Base-by-base conservation (phyloP, 2,113 vertebrate genomes). In the Clupea harengus region DNA sequence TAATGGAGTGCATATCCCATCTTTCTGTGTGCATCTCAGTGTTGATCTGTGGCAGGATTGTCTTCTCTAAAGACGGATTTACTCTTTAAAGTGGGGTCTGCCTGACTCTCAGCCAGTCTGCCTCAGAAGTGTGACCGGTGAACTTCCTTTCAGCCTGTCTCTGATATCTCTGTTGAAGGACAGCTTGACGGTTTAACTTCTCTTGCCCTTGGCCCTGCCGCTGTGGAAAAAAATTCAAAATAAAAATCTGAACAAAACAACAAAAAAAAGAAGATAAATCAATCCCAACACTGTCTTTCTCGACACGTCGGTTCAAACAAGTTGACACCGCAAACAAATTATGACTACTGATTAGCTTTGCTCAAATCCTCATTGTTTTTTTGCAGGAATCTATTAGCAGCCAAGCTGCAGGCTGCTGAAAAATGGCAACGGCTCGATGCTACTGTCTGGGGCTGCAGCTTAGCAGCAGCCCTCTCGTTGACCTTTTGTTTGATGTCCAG, bases 401-500 rank as follows among this genome's bases (percentile, higher is more conserved):
- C 32, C 28, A 78, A 5, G 32, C 72, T 78, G 72, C 32, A 13
- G 28, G 28, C 20, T 60, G 54, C 20, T 60, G 18, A 22, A 20
- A 60, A 60, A 60, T 22, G 20, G 54, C 54, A 60, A 60, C 20
- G 54, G 18, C 18, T 6, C 54, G 6, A 20, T 17, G 17, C 52
- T 13, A 1, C 9, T 32, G 64, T 72, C n/a, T 72, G 15, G 9
- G 54, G 18, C 39, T 45, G 88, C 89, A 78, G 72, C 83, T 46
- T 28, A 86, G 81, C 28, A 6, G 88, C 82, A 84, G 49, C 87
- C 89, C 88, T 87, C 87, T 72, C 18, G 86, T 50, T 93, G 91
- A 94, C 93, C 91, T 92, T 91, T 92, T 85, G 86, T 89, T 91
- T 88, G 85, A 87, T 52, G 45, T 88, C 57, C 90, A 88, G 83